Evolutionary conservation across 2,888 invertebrate genomes (phyloP), one percentile per base, ranked within the genome.

Genomic region (Drosophila neutralis): DNA sequence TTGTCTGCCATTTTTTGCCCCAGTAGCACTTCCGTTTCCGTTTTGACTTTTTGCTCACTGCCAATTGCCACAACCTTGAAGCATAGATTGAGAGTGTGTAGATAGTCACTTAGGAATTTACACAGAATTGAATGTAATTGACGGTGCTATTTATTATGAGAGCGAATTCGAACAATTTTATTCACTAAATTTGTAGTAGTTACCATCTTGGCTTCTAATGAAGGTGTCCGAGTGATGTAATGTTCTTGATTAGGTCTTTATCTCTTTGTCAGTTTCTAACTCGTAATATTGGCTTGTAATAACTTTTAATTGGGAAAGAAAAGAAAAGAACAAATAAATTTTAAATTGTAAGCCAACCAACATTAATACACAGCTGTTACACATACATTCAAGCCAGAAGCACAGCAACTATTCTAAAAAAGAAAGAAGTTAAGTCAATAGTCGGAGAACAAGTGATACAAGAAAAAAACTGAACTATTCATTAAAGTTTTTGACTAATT

Each of bases 401-500:
- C 18, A 27, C 29, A 40, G n/a, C 40, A 40, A 21, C 29, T 31
- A 24, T 53, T 36, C 13, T 31, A 35, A 21, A 13, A 13, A 7
- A 27, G 29, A 40, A 48, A 13, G 8, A 35, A 40, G 27, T 51
- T n/a, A 38, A 72, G 60, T 73, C 73, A 48, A 65, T 64, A 72
- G 38, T 36, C n/a, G 48, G n/a, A 36, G 7, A 42, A 42, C 8
- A 31, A 67, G 27, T 68, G 38, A 33, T 60, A 42, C n/a, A 53
- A 21, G 13, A 31, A 15, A 48, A 62, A 48, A 62, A 64, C 48
- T 45, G 35, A 45, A 42, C 62, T 36, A 59, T 62, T 52, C 52
- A 53, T 56, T 66, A 5, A 10, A 73, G 48, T 78, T 67, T 62
- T 58, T 45, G 57, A 64, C 76, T 78, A 73, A 76, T 76, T 76